phyloP scores from a whole-genome alignment of 30 jellyfish, hydroid and myxozoan genomes.

The Mastigias papua region DNA sequence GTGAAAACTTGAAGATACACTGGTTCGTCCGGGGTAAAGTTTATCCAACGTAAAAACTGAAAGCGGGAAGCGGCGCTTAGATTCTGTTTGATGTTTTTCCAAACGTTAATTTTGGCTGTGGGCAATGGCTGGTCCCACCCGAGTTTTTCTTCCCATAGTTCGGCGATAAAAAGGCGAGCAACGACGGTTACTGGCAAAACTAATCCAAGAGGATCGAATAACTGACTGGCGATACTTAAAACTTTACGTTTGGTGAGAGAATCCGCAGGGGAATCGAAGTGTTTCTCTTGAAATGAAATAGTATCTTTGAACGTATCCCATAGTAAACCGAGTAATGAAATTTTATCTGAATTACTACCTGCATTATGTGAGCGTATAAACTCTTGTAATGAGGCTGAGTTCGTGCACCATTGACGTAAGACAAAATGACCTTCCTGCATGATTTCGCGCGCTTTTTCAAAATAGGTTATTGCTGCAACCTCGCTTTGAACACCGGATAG shows the following conservation, averaged over 20 bases:
- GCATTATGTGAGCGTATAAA: not conserved
- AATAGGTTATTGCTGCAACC: conserved; percentile 21
- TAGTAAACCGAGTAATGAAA: conserved; percentile 10
- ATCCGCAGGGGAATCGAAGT: conserved; percentile 1
- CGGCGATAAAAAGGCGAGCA: conserved; percentile 48
- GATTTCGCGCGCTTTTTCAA: conserved; percentile 25
- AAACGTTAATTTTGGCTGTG: not conserved
- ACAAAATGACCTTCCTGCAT: not conserved
- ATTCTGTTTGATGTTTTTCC: conserved; percentile 13
- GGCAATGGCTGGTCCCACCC: conserved; percentile 63
- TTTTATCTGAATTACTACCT: not conserved
- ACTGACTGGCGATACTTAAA: conserved; percentile 35
- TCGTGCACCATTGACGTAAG: conserved; percentile 17
- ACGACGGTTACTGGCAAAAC: conserved; percentile 38
- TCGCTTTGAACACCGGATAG: conserved; percentile 29
- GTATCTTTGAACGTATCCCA: conserved; percentile 1
- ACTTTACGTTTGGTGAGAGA: conserved; percentile 28
- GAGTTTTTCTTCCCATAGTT: conserved; percentile 40
- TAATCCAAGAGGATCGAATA: conserved; percentile 54
- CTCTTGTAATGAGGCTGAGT: not conserved
- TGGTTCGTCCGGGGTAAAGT: not conserved
- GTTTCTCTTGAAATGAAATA: not conserved
- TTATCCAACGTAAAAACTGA: conserved; percentile 34
- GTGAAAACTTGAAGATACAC: conserved; percentile 33
- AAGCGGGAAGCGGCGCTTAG: conserved; percentile 21